Conservation (phyloP, 2,797 vertebrate species). For the Onychomys arenicola region DNA sequence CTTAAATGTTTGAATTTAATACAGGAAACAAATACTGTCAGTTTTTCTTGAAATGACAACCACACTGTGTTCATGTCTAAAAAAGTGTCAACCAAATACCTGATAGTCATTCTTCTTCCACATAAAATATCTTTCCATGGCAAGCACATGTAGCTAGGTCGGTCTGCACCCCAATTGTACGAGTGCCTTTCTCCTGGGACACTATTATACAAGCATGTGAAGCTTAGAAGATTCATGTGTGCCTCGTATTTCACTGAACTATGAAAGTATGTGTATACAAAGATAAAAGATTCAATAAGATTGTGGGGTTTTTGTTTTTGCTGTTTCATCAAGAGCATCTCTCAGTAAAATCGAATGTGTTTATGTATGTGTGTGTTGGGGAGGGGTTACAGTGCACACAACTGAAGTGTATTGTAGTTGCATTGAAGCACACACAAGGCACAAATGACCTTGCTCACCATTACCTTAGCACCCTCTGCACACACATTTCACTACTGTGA, state of each 20-base stretch:
- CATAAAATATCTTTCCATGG: not conserved
- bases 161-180: not conserved
- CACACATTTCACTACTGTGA: not conserved
- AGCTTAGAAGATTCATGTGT: not conserved
- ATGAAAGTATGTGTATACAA: not conserved
- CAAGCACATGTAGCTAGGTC: not conserved
- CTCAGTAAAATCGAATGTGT: not conserved
- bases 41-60: slow-evolving; percentile 51
- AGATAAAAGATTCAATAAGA: not conserved
- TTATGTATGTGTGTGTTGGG: not conserved
- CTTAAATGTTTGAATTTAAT: slow-evolving; percentile 41
- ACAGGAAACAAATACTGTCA: slow-evolving; percentile 16
- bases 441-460: not conserved
- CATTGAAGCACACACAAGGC: not conserved
- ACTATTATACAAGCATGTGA: not conserved
- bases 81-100: slow-evolving; percentile 22
- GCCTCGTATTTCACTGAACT: not conserved
- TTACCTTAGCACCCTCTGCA: not conserved
- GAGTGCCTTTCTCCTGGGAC: not conserved
- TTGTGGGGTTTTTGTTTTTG: not conserved
- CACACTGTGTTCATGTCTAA: not conserved
- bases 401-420: not conserved
- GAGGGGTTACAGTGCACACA: not conserved
- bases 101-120: not conserved
- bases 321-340: not conserved